Evolutionary conservation across 1,140 invertebrate species (phyloP), one percentile per base, ranked within the genome.

Genomic region (Drosophila tani): DNA sequence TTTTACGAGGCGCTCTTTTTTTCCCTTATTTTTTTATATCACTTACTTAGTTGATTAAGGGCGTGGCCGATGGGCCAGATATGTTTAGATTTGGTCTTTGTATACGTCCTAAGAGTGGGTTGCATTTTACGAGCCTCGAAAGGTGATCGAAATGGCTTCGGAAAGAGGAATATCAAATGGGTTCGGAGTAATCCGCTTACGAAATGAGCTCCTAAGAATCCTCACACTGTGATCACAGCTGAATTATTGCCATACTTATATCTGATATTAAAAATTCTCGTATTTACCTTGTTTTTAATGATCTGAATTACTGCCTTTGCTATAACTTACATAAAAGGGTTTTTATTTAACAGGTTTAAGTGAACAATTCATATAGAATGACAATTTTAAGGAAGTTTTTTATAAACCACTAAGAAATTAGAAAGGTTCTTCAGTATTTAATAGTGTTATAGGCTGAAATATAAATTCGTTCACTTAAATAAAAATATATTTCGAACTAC

Each of bases 41-140:
- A 74, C 67, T 74, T 88, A 88, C 85, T 88, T 88, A 88, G 85
- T 88, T 88, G 85, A 88, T 88, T 88, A 82, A 81, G 78, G 85
- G 85, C 71, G 85, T 88, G 78, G 78, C 70, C 57, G 56, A 56
- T 73, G 49, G 59, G 74, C 66, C 69, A 75, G 81, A 67, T 84
- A 74, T 74, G 84, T 73, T 88, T 84, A 90, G 85, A 90, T 84
- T 83, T 77, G 21, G 6, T 57, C 40, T 51, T 59, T 68, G 41
- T 56, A 49, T 43, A n/a, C 35, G 21, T n/a, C 19, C 24, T n/a
- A 27, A 15, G 40, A 45, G 63, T 65, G 63, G 63, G 56, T 32
- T 62, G 40, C 27, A 8, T 69, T 71, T 70, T 41, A 68, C 35
- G 66, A 51, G 46, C 46, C 29, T 12, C 41, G 12, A 63, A 64